A percentile compares a stretch with the other conserved stretches of the same genome.
phyloP scores from a whole-genome alignment of 2,113 vertebrate genomes.

The Arizona elegans region DNA sequence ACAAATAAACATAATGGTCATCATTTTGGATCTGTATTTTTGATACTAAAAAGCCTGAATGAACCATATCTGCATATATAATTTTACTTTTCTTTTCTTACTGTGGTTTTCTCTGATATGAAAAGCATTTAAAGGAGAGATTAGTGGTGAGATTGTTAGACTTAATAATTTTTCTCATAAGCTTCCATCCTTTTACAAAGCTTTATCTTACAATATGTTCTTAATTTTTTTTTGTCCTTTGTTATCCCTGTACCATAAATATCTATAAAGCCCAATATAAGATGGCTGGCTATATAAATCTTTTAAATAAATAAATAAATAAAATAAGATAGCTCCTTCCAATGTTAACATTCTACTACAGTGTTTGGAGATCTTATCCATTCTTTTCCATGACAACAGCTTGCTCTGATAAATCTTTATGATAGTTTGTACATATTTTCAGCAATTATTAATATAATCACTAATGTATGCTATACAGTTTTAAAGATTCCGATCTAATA shows the following conservation, averaged over 20 bases:
- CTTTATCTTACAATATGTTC: background rate
- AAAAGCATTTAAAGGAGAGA: background rate
- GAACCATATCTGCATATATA: background rate
- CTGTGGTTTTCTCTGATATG: background rate
- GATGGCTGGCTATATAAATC: too few relatives aligned
- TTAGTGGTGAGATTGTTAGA: background rate
- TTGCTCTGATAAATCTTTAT: background rate
- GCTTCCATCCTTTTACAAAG: background rate
- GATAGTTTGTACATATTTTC: background rate
- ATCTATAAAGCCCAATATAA: background rate
- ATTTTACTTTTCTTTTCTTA: background rate
- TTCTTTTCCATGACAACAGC: background rate
- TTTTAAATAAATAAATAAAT: too few relatives aligned
- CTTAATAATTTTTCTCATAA: background rate
- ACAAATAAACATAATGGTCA: background rate
- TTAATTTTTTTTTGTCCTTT: background rate
- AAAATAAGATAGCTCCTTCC: background rate
- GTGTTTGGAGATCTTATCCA: background rate
- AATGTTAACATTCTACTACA: background rate
- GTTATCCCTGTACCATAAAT: background rate
- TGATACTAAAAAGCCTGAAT: background rate
- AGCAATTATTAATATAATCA: background rate
- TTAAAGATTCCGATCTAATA: background rate
- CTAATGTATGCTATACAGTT: background rate
- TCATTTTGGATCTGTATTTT: background rate